A percentile compares a stretch with the other conserved stretches of the same genome.
phyloP scores from a whole-genome alignment of 2,888 invertebrate species.

The Papilio demoleus region DNA sequence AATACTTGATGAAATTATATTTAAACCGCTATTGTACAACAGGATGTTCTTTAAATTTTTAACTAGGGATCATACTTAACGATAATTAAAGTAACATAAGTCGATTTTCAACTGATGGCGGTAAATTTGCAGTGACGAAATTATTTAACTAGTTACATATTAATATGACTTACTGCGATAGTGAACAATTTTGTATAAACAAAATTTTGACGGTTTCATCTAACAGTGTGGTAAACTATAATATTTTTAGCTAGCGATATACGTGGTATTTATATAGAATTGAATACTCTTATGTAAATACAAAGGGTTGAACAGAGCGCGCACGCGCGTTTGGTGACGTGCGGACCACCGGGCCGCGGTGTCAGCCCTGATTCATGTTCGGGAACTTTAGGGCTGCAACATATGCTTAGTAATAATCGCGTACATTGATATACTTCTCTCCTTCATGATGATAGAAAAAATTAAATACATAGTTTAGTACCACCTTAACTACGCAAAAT shows the following conservation, averaged over 20 bases:
- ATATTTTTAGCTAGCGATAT: slow-evolving; percentile 18
- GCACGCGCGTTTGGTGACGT: slow-evolving; percentile 76
- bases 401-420: background rate
- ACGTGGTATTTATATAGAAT: slow-evolving; percentile 32
- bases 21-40: background rate
- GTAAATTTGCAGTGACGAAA: too few relatives aligned
- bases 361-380: slow-evolving; percentile 80
- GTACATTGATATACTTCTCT: too few relatives aligned
- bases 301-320: slow-evolving; percentile 70
- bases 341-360: slow-evolving; percentile 77
- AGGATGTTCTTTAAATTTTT: too few relatives aligned
- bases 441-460: too few relatives aligned
- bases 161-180: background rate
- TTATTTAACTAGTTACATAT: too few relatives aligned
- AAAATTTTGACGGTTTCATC: background rate
- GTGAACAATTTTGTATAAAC: background rate
- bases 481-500: too few relatives aligned
- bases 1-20: slow-evolving; percentile 4
- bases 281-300: slow-evolving; percentile 67
- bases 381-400: slow-evolving; percentile 62
- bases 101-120: too few relatives aligned
- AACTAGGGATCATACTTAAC: too few relatives aligned
- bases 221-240: background rate
- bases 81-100: too few relatives aligned
- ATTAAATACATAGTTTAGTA: too few relatives aligned